Conservation (phyloP, 1,140 invertebrate genomes). For the Habropoda laboriosa region DNA sequence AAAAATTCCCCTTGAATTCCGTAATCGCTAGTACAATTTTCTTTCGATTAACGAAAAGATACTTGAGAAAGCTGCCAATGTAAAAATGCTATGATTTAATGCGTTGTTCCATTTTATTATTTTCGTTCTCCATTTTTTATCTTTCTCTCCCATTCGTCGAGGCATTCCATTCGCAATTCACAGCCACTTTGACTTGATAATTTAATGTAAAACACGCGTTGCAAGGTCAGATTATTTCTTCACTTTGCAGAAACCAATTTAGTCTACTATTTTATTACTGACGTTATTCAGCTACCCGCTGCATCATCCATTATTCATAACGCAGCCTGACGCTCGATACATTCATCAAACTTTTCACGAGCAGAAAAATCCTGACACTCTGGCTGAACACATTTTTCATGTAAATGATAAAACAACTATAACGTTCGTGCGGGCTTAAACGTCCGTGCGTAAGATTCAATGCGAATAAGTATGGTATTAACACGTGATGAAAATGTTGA, state of each 20-base stretch:
- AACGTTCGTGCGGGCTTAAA: no score
- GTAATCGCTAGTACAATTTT: no score
- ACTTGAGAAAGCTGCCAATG: no score
- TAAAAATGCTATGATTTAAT: no score
- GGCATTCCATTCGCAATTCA: conserved; percentile 4
- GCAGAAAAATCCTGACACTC: neutral
- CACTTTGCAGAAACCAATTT: conserved; percentile 14
- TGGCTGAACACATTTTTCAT: neutral
- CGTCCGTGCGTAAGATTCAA: no score
- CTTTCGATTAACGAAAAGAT: no score
- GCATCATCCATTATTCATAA: conserved; percentile 38
- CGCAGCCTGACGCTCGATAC: neutral
- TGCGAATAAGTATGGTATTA: neutral
- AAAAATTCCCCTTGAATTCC: no score
- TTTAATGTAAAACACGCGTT: conserved; percentile 16
- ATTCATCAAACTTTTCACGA: conserved; percentile 23
- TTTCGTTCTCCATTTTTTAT: neutral
- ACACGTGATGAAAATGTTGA: neutral
- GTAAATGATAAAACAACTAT: neutral
- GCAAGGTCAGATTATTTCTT: neutral
- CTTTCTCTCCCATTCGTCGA: neutral
- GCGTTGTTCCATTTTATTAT: neutral
- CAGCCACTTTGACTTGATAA: conserved; percentile 34
- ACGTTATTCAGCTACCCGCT: conserved; percentile 10
- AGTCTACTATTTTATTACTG: conserved; percentile 26